Base-by-base conservation (phyloP, 1,140 invertebrate genomes). In the Luehdorfia chinensis region DNA sequence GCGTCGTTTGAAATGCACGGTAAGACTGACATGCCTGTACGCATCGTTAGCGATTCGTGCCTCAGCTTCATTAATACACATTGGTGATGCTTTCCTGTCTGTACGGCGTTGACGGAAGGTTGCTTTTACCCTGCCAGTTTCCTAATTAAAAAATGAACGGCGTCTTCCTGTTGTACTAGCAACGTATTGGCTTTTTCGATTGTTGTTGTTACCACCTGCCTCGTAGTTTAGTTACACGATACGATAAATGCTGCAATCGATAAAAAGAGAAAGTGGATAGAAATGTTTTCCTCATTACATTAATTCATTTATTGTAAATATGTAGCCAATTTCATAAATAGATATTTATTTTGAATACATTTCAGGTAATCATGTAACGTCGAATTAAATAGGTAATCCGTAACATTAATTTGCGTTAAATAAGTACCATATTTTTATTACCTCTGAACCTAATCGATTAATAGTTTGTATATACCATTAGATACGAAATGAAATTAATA, bases 71-170 rank as follows among this genome's bases (percentile, higher is more conserved):
- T 84, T 84, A 84, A 75, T 75, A 75, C 67, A 69, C 70, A 74
- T 70, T 75, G 66, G 54, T 61, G 63, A 69, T 76, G 66, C 25
- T 84, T 80, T 72, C 75, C 76, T 83, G 80, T 67, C 63, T 58
- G 34, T 48, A 62, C 50, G 58, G 50, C 60, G 52, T 76, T 74
- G 80, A 76, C 78, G 75, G 76, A 85, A 85, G 73, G 73, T 68
- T 68, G 70, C 70, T 83, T 81, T 76, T 76, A 78, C 77, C 56
- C 50, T 68, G 67, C 67, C 77, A 66, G 78, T 80, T 85, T 85
- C 76, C 78, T 85, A 78, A 80, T 85, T 74, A 75, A 80, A 81
- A 80, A 79, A 76, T 66, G 50, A 39, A 59, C 58, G 30, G 12
- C 46, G 61, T 61, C 74, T 80, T 77, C 72, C 72, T 76, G 55